Evolutionary conservation across 2,888 invertebrate species (phyloP).

Genomic region (Sialis lutaria): DNA sequence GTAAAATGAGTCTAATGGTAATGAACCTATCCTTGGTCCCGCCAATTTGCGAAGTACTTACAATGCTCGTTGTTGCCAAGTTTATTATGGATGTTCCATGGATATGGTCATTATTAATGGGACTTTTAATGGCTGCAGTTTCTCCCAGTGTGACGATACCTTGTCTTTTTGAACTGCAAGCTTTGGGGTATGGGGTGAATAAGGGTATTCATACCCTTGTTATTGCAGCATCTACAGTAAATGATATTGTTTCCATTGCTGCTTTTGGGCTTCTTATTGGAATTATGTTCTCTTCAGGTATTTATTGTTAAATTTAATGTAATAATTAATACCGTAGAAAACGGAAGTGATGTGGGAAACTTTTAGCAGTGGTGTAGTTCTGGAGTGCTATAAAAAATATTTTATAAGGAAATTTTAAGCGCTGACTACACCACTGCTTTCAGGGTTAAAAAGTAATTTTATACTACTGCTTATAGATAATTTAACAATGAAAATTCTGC

Average conservation of each 20-base stretch:
- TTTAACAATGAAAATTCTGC: constrained; percentile 28
- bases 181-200: constrained; percentile 44
- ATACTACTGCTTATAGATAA: constrained; percentile 18
- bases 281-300: constrained; percentile 43
- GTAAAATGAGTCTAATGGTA: constrained; percentile 32
- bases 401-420: neutral
- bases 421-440: constrained; percentile 3
- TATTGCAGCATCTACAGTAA: constrained; percentile 50
- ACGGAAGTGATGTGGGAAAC: neutral
- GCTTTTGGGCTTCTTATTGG: constrained; percentile 50
- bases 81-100: constrained; percentile 38
- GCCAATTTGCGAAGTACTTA: constrained; percentile 35
- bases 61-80: constrained; percentile 31
- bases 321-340: too few species aligned
- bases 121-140: constrained; percentile 45
- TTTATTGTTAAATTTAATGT: constrained; percentile 7
- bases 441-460: neutral
- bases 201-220: constrained; percentile 61
- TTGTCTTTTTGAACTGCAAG: constrained; percentile 41
- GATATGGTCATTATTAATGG: constrained; percentile 36
- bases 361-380: neutral
- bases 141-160: constrained; percentile 62
- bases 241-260: constrained; percentile 60
- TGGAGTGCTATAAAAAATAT: too few species aligned
- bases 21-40: constrained; percentile 38